Evolutionary conservation across 2,797 vertebrate species (phyloP).

Genomic region (Meda fulgida): DNA sequence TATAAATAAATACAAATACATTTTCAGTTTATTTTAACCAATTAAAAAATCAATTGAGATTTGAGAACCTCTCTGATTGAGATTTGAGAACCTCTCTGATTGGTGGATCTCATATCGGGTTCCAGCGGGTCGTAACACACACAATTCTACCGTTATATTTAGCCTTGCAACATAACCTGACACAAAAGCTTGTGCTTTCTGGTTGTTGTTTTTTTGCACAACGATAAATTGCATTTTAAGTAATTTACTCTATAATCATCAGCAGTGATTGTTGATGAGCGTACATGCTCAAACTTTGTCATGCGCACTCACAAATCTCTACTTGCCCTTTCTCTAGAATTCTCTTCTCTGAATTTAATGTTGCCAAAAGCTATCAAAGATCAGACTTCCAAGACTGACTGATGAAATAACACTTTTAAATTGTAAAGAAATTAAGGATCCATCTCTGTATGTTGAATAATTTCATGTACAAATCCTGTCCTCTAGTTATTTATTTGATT

Average conservation of each 20-base stretch:
- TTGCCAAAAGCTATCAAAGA: background rate
- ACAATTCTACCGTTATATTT: background rate
- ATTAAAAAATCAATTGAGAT: background rate
- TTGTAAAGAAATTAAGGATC: background rate
- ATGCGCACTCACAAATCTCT: background rate
- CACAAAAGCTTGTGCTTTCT: too few relatives aligned
- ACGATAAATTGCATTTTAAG: too few relatives aligned
- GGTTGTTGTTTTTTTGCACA: background rate
- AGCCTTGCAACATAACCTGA: background rate
- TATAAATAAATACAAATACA: background rate
- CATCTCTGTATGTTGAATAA: background rate
- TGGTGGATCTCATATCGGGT: background rate
- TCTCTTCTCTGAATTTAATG: background rate
- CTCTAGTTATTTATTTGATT: background rate
- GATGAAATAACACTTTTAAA: background rate
- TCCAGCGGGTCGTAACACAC: background rate
- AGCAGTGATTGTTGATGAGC: too few relatives aligned
- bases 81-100: background rate
- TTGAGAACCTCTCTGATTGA: background rate
- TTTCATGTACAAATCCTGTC: background rate
- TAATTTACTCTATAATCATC: too few relatives aligned
- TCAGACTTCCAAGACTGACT: background rate
- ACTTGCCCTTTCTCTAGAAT: background rate
- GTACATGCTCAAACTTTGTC: background rate
- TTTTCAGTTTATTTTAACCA: background rate